phyloP scores from a whole-genome alignment of 2,888 invertebrate species.

The Drosophila meridionalis region DNA sequence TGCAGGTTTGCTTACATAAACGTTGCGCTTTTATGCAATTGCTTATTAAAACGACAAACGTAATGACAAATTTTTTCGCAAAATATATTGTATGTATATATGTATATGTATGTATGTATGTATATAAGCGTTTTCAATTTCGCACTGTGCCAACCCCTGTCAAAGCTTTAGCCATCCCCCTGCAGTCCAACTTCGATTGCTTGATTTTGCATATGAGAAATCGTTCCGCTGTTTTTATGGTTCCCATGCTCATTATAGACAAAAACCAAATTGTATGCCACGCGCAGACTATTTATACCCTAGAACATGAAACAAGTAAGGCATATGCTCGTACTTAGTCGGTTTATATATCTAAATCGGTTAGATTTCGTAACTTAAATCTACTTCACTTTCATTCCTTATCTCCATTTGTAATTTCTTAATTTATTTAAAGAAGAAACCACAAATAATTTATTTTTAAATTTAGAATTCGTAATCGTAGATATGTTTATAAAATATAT shows the following conservation, averaged over 20 bases:
- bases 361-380: not conserved
- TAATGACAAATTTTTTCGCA: constrained; percentile 68
- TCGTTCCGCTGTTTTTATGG: constrained; percentile 45
- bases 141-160: constrained; percentile 39
- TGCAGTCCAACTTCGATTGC: constrained; percentile 22
- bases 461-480: not conserved
- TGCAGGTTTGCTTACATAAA: constrained; percentile 67
- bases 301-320: not conserved
- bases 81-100: constrained; percentile 42
- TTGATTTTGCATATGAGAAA: constrained; percentile 46
- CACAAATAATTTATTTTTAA: not conserved
- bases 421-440: not conserved
- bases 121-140: constrained; percentile 72
- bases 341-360: not conserved
- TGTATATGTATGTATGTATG: constrained; percentile 14
- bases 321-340: not conserved
- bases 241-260: constrained; percentile 76
- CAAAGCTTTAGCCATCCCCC: not conserved
- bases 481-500: not conserved
- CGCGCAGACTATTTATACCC: constrained; percentile 63
- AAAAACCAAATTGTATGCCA: constrained; percentile 59
- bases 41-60: constrained; percentile 71
- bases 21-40: constrained; percentile 57
- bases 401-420: not conserved
- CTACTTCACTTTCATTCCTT: not conserved